Conservation (phyloP, 2,888 invertebrate genomes). For the Luffia ferchaultella region DNA sequence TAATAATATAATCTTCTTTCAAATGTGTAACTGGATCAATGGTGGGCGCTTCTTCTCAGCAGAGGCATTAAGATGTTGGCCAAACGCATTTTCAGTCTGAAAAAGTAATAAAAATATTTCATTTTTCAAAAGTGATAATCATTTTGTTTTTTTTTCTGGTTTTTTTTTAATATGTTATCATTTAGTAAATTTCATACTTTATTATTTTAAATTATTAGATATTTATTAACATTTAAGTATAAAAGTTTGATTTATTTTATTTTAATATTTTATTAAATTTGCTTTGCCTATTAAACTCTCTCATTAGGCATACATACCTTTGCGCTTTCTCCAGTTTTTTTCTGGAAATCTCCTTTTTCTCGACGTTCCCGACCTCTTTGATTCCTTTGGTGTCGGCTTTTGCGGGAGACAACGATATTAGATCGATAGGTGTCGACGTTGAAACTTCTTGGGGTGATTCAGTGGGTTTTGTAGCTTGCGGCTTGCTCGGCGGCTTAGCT, state of each 20-base stretch:
- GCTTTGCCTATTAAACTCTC: too few species aligned
- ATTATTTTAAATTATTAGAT: too few species aligned
- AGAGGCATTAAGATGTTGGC: slow-evolving; percentile 62
- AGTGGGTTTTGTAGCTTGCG: slow-evolving; percentile 15
- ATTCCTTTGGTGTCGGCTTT: slow-evolving; percentile 1
- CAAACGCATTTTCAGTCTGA: slow-evolving; percentile 60
- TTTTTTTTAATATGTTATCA: too few species aligned
- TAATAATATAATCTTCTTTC: too few species aligned
- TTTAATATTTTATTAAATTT: too few species aligned
- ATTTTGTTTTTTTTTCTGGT: background rate
- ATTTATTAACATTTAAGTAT: too few species aligned
- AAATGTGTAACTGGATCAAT: too few species aligned
- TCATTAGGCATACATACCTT: slow-evolving; percentile 38
- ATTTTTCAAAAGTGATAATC: background rate
- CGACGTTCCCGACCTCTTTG: slow-evolving; percentile 26
- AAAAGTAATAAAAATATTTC: slow-evolving; percentile 20
- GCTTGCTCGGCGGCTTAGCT: slow-evolving; percentile 16
- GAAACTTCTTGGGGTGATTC: slow-evolving; percentile 19
- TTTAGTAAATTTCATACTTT: too few species aligned
- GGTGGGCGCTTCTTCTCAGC: slow-evolving; percentile 46
- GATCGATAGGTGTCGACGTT: slow-evolving; percentile 12
- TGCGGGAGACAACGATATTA: slow-evolving; percentile 3
- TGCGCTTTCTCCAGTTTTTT: slow-evolving; percentile 46
- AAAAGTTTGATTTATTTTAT: too few species aligned
- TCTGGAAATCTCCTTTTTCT: slow-evolving; percentile 35